phyloP scores from a whole-genome alignment of 2,888 invertebrate genomes.

The Trilocha varians region DNA sequence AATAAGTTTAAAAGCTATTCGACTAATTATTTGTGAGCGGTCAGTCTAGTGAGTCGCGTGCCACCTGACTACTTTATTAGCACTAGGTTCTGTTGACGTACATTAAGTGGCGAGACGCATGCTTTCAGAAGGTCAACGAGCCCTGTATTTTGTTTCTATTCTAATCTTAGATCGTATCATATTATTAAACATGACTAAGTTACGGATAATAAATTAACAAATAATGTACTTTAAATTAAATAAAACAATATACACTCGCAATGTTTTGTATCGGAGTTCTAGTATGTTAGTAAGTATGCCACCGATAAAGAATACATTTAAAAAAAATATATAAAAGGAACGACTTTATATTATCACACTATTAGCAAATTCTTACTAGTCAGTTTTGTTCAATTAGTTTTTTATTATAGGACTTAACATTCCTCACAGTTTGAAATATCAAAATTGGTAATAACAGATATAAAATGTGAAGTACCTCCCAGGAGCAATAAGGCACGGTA shows the following conservation, averaged over 20 bases:
- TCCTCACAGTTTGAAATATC: neutral
- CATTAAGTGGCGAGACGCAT: slow-evolving; percentile 10
- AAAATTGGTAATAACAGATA: neutral
- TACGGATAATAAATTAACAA: too few relatives aligned
- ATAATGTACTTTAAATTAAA: too few relatives aligned
- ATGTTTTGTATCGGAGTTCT: too few relatives aligned
- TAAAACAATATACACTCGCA: too few relatives aligned
- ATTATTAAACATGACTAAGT: neutral
- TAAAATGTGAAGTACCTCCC: slow-evolving; percentile 21
- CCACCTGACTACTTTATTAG: slow-evolving; percentile 18
- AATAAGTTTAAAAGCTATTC: slow-evolving; percentile 1
- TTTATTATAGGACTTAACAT: too few relatives aligned
- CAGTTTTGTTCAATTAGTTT: too few relatives aligned
- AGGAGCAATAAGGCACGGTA: slow-evolving; percentile 23
- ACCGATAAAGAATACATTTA: too few relatives aligned
- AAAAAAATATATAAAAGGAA: too few relatives aligned
- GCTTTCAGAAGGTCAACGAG: slow-evolving; percentile 4
- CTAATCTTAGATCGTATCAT: neutral
- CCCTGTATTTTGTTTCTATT: neutral
- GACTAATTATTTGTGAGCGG: slow-evolving; percentile 14
- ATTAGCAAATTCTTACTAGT: too few relatives aligned
- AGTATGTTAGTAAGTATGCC: too few relatives aligned
- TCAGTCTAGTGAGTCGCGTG: slow-evolving; percentile 22
- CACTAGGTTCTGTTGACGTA: slow-evolving; percentile 9
- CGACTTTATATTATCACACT: too few relatives aligned